Conservation (phyloP, 2,113 vertebrate species). For the Mustelus asterias region DNA sequence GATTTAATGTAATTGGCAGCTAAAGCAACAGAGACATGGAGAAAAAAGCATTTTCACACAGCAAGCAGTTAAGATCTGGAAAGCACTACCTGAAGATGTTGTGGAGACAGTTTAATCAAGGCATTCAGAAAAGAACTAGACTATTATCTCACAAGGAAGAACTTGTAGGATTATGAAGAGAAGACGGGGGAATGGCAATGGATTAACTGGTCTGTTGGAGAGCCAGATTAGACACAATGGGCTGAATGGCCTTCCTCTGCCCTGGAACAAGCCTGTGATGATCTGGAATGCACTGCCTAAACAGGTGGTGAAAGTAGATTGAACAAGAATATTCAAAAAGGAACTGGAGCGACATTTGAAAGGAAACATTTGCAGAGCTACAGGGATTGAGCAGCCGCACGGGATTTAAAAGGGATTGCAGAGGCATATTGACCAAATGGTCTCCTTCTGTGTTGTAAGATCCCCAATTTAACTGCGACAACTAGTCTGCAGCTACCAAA, state of each 20-base stretch:
- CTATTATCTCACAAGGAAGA: too few species aligned
- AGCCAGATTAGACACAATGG: neutral
- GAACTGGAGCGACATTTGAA: neutral
- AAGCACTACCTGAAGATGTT: too few species aligned
- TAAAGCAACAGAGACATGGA: too few species aligned
- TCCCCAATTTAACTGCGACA: neutral
- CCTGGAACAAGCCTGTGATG: neutral
- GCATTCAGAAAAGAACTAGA: too few species aligned
- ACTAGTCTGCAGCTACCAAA: neutral
- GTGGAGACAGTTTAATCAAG: too few species aligned
- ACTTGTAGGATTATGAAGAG: too few species aligned
- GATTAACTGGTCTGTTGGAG: too few species aligned
- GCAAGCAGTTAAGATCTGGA: too few species aligned
- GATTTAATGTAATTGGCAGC: too few species aligned
- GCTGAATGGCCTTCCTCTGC: neutral
- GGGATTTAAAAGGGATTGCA: neutral
- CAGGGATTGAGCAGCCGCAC: neutral
- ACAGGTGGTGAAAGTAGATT: neutral
- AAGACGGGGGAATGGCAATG: too few species aligned
- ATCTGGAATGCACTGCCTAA: neutral
- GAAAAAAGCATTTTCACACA: too few species aligned
- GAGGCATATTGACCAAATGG: neutral
- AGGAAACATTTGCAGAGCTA: neutral
- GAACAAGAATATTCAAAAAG: neutral
- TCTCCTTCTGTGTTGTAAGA: neutral